Evolutionary conservation across 2,888 invertebrate species (phyloP).

Genomic region (Cheilosia vulpina): DNA sequence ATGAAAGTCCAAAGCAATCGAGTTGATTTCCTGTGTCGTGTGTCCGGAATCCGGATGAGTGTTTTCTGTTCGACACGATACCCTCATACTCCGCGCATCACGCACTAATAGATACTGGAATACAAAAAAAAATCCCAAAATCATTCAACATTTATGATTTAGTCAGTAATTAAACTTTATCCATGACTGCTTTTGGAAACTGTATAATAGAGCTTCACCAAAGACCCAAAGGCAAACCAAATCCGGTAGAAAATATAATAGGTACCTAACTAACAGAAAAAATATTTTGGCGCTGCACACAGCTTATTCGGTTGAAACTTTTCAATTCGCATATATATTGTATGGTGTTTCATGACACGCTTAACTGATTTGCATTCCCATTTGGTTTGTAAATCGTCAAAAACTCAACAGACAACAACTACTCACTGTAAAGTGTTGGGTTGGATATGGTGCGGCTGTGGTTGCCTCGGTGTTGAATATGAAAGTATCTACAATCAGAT

Average conservation of each 20-base stretch:
- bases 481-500: not conserved
- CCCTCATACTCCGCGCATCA: no score
- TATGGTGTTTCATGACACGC: conserved; percentile 43
- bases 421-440: not conserved
- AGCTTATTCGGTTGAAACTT: conserved; percentile 19
- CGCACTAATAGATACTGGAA: no score
- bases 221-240: not conserved
- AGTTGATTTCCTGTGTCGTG: conserved; percentile 29
- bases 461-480: not conserved
- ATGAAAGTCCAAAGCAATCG: conserved; percentile 53
- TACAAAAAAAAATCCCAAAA: not conserved
- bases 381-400: conserved; percentile 66
- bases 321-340: conserved; percentile 23
- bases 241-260: not conserved
- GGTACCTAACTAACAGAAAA: no score
- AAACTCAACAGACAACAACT: conserved; percentile 26
- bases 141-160: not conserved
- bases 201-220: not conserved
- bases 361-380: conserved; percentile 56
- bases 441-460: no score
- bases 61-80: not conserved
- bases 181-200: not conserved
- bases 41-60: not conserved
- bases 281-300: not conserved
- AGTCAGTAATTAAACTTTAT: not conserved